A percentile compares a stretch with the other conserved stretches of the same genome.
Conservation (phyloP, 2,113 vertebrate species). For the Cyanoderma ruficeps region DNA sequence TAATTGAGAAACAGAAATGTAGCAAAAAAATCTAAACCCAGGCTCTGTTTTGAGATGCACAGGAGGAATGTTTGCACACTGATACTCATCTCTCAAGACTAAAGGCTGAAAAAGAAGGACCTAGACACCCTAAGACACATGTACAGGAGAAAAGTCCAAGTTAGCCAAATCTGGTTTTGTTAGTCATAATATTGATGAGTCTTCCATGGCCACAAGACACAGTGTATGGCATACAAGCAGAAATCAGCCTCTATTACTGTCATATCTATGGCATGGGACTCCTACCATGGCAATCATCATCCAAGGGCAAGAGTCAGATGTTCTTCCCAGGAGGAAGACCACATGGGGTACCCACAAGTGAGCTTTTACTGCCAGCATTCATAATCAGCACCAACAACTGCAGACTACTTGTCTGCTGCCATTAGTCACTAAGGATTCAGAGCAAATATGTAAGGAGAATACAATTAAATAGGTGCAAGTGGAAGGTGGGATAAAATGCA, state of each 20-base stretch:
- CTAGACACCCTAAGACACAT: neutral
- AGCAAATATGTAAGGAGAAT: neutral
- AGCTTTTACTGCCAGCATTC: neutral
- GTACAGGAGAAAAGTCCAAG: neutral
- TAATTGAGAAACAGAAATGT: neutral
- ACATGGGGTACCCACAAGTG: fast-evolving
- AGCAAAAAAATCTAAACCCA: neutral
- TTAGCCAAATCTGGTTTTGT: neutral
- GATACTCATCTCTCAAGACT: neutral
- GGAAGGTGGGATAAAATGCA: neutral
- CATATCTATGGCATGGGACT: neutral
- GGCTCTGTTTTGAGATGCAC: neutral
- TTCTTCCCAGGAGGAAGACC: neutral
- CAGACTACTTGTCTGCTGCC: neutral
- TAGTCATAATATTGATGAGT: neutral
- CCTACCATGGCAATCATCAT: neutral
- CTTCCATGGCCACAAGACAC: fast-evolving
- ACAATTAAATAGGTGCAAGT: neutral
- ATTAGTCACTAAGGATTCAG: neutral
- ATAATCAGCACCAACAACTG: neutral
- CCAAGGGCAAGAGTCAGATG: neutral
- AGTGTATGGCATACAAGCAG: neutral
- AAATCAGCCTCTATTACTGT: neutral
- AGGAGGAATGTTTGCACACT: neutral
- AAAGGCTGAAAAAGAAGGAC: neutral